Conservation (phyloP, 2,797 vertebrate genomes). For the Sternotherus odoratus region DNA sequence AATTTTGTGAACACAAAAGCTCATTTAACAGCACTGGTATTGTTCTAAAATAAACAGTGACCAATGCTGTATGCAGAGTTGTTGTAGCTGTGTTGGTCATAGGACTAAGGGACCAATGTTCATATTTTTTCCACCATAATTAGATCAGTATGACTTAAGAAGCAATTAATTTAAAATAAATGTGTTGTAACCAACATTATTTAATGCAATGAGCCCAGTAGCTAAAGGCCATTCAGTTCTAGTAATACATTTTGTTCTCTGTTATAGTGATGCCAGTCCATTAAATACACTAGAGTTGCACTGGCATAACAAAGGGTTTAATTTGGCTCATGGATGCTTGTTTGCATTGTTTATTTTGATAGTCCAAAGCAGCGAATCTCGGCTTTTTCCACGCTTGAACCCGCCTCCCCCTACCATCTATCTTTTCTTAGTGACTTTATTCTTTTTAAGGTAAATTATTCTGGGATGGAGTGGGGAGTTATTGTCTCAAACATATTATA, state of each 20-base stretch:
- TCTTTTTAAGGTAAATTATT: constrained; percentile 1
- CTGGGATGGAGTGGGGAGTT: neutral
- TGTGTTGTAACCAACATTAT: neutral
- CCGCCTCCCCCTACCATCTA: neutral
- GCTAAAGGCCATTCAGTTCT: neutral
- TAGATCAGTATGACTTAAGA: neutral
- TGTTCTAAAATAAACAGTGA: neutral
- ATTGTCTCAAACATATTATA: neutral
- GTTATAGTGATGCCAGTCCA: neutral
- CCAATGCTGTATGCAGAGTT: neutral
- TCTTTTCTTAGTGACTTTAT: neutral
- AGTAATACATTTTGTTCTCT: neutral
- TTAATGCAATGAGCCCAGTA: neutral
- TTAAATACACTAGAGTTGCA: neutral
- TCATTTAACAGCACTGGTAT: neutral
- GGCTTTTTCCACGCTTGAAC: neutral
- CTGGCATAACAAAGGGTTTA: neutral
- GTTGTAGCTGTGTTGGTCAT: neutral
- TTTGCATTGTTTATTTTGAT: neutral
- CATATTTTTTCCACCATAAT: neutral
- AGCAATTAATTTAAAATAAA: neutral
- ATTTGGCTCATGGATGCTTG: neutral
- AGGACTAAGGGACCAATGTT: neutral
- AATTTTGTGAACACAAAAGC: neutral
- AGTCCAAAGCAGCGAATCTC: neutral